Conservation (phyloP, 2,113 vertebrate species). For the Saimiri boliviensis region DNA sequence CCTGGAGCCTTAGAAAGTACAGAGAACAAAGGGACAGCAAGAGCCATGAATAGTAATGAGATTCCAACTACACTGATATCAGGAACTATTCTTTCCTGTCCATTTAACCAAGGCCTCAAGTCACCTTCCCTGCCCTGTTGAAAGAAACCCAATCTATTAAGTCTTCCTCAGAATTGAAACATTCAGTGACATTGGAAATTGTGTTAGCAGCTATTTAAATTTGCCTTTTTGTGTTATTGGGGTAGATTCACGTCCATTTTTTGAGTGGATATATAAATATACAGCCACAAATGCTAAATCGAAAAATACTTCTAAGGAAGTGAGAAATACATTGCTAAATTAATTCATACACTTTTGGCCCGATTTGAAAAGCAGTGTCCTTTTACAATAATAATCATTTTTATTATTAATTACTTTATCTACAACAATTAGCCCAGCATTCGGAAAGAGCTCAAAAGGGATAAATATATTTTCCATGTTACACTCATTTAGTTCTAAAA, state of each 20-base stretch:
- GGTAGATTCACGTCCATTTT: neutral
- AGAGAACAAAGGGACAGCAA: conserved; percentile 54
- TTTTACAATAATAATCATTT: neutral
- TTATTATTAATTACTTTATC: conserved; percentile 18
- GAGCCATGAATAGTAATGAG: conserved; percentile 55
- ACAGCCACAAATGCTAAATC: neutral
- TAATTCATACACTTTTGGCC: neutral
- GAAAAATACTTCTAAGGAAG: neutral
- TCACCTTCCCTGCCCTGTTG: neutral
- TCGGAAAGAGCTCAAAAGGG: neutral
- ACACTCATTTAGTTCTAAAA: neutral
- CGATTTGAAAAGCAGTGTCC: neutral
- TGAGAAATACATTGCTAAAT: neutral
- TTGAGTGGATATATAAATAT: conserved; percentile 11
- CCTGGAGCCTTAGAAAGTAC: conserved; percentile 30
- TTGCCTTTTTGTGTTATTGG: neutral
- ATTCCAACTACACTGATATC: neutral
- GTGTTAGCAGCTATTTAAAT: conserved; percentile 22
- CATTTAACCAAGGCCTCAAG: conserved; percentile 40
- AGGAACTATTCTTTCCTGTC: conserved; percentile 37
- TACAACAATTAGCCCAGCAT: neutral
- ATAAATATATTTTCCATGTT: neutral
- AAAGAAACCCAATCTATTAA: conserved; percentile 45
- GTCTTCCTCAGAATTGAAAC: neutral
- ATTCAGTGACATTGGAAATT: neutral